Percentiles rank a stretch among this genome's conserved stretches.
Conservation (phyloP, 2,113 vertebrate genomes). For the Acrocephalus arundinaceus region DNA sequence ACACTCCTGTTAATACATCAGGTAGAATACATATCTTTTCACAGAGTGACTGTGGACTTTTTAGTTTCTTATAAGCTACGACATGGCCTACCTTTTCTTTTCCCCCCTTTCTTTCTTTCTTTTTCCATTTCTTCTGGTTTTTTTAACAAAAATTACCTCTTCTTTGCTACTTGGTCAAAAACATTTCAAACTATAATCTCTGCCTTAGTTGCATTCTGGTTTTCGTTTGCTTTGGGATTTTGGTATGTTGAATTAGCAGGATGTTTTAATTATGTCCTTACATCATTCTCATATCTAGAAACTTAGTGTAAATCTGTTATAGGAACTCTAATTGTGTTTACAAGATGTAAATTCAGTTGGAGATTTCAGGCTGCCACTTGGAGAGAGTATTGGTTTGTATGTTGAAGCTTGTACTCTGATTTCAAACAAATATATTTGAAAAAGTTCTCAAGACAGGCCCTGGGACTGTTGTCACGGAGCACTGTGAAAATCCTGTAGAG, state of each 20-base stretch:
- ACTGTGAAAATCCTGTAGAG: slow-evolving; percentile 29
- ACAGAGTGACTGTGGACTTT: neutral
- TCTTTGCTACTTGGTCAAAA: neutral
- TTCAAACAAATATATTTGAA: neutral
- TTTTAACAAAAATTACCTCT: neutral
- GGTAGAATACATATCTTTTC: neutral
- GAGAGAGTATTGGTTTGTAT: neutral
- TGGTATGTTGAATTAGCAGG: neutral
- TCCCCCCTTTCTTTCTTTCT: neutral
- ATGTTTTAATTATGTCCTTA: neutral
- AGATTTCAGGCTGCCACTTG: neutral
- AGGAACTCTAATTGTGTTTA: neutral
- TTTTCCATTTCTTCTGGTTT: neutral
- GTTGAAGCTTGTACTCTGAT: neutral
- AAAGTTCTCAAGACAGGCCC: neutral
- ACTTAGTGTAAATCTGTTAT: neutral
- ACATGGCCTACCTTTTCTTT: neutral
- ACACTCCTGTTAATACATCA: neutral
- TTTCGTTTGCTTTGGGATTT: neutral
- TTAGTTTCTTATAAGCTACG: neutral
- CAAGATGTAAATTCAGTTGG: neutral
- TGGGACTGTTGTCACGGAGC: rapidly evolving
- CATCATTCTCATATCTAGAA: neutral
- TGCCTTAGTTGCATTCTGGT: rapidly evolving
- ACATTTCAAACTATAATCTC: neutral